phyloP scores from a whole-genome alignment of 2,888 invertebrate genomes.

The Harpagoxenus sublaevis region DNA sequence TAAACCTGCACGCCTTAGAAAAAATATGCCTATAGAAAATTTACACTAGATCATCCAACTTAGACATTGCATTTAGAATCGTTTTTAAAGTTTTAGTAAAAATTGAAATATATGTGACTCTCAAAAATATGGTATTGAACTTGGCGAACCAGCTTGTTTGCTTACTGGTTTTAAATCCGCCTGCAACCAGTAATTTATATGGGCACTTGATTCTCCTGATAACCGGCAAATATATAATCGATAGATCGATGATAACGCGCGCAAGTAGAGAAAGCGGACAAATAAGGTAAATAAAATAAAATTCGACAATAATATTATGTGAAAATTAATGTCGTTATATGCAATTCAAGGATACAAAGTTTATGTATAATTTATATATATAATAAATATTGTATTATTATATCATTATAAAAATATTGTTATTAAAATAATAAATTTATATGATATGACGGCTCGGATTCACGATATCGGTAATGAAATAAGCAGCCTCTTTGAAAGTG shows the following conservation, averaged over 20 bases:
- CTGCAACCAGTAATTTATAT: conserved; percentile 7
- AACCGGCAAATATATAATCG: background rate
- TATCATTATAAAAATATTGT: background rate
- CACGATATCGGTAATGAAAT: background rate
- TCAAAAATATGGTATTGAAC: background rate
- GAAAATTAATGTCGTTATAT: background rate
- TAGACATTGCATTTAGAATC: background rate
- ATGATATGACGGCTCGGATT: background rate
- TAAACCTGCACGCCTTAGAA: background rate
- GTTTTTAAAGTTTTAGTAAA: background rate
- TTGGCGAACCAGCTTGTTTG: background rate
- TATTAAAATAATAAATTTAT: conserved; percentile 1
- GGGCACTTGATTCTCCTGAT: background rate
- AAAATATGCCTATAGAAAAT: background rate
- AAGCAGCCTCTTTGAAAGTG: background rate
- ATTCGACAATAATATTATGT: background rate
- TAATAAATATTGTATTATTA: background rate
- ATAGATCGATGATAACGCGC: background rate
- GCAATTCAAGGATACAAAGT: background rate
- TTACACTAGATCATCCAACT: background rate
- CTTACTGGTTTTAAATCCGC: conserved; percentile 14
- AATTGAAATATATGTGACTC: background rate
- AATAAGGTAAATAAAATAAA: background rate
- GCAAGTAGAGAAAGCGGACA: background rate
- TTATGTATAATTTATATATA: background rate